Evolutionary conservation across 2,113 vertebrate genomes (phyloP), one percentile per base, ranked within the genome.

Genomic region (Eulacestoma nigropectus): DNA sequence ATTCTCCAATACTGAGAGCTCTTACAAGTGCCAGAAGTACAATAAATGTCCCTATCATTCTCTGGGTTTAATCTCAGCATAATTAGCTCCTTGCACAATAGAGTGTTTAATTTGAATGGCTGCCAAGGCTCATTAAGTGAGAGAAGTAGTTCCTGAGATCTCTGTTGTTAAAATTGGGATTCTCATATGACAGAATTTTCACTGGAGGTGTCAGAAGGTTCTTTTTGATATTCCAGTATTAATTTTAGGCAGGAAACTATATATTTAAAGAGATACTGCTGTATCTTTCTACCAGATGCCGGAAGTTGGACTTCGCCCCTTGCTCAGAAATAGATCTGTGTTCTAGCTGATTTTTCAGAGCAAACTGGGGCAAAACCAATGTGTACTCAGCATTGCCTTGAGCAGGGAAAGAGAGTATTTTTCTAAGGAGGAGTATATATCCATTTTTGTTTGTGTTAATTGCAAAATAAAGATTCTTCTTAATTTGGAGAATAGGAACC

Each of bases 21-120:
- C 88, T 90, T 94, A 64, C 96, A 96, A 97, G 98, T 97, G 95
- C 94, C 86, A 90, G 90, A 97, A 97, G 95, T 97, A 97, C 90
- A 97, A 96, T 97, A 95, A 97, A 97, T 96, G 93, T 95, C 96
- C 96, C 95, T 96, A 95, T 98, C 96, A 96, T 91, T 98, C 97
- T 97, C 97, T 95, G 84, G 86, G 92, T 97, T 98, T 98, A 97
- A 98, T 98, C 97, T 97, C 96, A 93, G 95, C 95, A 94, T 98
- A 98, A 98, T 98, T 98, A 98, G 97, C 97, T 97, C 91, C 95
- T 98, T 97, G 97, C 94, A 98, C 97, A 98, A 97, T 98, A 97
- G 97, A 97, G 89, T 97, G 95, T 98, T 98, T 97, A 97, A 98
- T 98, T 97, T 98, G 97, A 98, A 98, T 97, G 92, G 94, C 97